phyloP scores from a whole-genome alignment of 2,113 vertebrate species.

The Promerops cafer region DNA sequence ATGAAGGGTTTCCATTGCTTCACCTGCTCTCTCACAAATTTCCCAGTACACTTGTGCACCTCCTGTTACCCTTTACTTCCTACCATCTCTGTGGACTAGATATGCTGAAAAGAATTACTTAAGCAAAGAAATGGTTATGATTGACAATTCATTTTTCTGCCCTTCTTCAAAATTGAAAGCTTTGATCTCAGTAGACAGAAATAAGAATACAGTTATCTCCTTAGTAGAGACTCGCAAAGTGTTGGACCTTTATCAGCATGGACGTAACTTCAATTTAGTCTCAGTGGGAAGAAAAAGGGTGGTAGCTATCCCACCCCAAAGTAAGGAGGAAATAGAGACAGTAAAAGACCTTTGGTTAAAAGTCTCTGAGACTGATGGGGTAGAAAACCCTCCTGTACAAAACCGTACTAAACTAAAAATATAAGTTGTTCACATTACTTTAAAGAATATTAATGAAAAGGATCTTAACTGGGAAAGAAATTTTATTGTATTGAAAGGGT shows the following conservation, averaged over 20 bases:
- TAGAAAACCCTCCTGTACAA: background rate
- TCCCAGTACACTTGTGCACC: background rate
- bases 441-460: background rate
- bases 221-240: background rate
- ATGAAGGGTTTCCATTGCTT: background rate
- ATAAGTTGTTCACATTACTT: background rate
- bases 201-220: background rate
- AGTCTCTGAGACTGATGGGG: background rate
- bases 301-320: background rate
- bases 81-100: background rate
- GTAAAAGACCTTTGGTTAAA: background rate
- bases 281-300: background rate
- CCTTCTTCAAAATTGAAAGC: background rate
- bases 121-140: background rate
- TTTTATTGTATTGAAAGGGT: background rate
- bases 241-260: background rate
- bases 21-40: background rate
- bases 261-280: background rate
- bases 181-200: background rate
- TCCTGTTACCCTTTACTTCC: background rate
- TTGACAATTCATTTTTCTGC: background rate
- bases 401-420: background rate
- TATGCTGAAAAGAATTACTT: background rate
- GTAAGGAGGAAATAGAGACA: background rate
- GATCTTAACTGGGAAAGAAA: background rate